A percentile compares a stretch with the other conserved stretches of the same genome.
Conservation (phyloP, 2,888 invertebrate species). For the Caenorhabditis imperialis region DNA sequence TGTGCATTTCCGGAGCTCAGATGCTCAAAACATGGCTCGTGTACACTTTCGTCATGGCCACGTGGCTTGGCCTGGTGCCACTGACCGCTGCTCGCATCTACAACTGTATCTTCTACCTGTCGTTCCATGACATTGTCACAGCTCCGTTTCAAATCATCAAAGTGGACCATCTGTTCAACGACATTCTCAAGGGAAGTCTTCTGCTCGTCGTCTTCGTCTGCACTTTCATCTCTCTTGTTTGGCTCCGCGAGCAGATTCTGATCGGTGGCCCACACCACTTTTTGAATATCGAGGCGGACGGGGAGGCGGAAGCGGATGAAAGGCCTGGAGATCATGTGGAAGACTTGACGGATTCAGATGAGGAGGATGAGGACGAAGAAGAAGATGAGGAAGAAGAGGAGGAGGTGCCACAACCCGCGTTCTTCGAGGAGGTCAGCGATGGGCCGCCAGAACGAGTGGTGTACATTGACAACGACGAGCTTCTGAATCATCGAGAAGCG, state of each 20-base stretch:
- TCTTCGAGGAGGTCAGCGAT: conserved; percentile 18
- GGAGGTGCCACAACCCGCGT: neutral
- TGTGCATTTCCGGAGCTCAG: conserved; percentile 83
- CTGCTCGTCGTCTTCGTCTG: conserved; percentile 91
- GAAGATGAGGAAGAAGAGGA: conserved; percentile 34
- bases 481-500: conserved; percentile 24
- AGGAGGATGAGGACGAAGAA: conserved; percentile 24
- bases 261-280: conserved; percentile 66
- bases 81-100: conserved; percentile 61
- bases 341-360: conserved; percentile 19
- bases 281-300: conserved; percentile 53
- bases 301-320: conserved; percentile 32
- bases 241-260: conserved; percentile 90
- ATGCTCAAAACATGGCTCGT: conserved; percentile 97
- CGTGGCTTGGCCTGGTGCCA: conserved; percentile 89
- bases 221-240: conserved; percentile 92
- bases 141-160: conserved; percentile 66
- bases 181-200: conserved; percentile 86
- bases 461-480: conserved; percentile 16
- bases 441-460: conserved; percentile 18
- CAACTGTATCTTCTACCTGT: conserved; percentile 70
- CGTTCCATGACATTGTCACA: conserved; percentile 57
- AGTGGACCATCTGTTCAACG: conserved; percentile 79
- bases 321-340: conserved; percentile 24
- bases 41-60: conserved; percentile 94